phyloP scores from a whole-genome alignment of 2,113 vertebrate genomes.

The Herpetotheres cachinnans region DNA sequence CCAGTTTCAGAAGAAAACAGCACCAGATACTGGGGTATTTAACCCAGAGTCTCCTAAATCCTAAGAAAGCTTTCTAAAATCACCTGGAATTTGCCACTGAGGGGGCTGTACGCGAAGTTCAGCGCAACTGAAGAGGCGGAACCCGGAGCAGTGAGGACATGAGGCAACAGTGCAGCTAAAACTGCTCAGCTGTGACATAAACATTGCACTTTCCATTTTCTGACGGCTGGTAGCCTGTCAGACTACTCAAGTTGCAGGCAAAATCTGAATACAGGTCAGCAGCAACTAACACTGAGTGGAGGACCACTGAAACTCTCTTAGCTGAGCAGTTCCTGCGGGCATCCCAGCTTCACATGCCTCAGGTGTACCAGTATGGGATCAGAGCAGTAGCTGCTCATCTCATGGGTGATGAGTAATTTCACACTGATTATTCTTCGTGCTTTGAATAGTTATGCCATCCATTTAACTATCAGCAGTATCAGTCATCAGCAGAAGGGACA shows the following conservation, averaged over 20 bases:
- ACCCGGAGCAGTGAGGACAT: neutral
- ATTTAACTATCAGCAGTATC: neutral
- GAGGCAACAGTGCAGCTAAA: neutral
- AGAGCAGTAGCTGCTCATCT: neutral
- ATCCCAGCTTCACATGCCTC: neutral
- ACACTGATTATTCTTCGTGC: neutral
- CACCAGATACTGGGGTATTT: neutral
- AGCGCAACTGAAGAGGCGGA: rapidly evolving
- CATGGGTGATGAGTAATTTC: neutral
- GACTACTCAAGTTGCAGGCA: neutral
- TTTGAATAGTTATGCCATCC: neutral
- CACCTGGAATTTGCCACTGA: neutral
- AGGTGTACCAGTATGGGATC: neutral
- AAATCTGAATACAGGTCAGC: neutral
- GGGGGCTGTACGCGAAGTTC: neutral
- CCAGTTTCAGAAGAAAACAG: neutral
- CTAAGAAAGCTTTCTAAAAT: neutral
- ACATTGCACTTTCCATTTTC: neutral
- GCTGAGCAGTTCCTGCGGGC: neutral
- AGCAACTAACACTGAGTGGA: neutral
- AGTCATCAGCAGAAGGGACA: neutral
- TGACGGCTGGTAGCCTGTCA: neutral
- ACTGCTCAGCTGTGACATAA: neutral
- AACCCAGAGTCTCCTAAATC: neutral
- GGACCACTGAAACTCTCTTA: neutral